Evolutionary conservation across 2,797 vertebrate species (phyloP).

Genomic region (Protonibea diacanthus): DNA sequence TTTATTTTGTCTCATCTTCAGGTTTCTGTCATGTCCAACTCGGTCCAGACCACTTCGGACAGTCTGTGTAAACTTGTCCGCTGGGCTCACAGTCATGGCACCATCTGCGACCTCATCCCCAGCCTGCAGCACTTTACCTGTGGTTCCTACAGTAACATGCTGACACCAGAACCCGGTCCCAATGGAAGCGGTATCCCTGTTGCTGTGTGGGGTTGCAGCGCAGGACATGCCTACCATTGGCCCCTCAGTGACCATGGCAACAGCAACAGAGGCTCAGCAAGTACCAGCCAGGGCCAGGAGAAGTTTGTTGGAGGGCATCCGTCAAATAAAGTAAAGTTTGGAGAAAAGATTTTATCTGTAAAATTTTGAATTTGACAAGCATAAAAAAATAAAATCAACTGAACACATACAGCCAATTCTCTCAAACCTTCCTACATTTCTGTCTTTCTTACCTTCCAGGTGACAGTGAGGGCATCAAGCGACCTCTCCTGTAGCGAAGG

Average conservation of each 20-base stretch:
- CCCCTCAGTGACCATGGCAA: constrained; percentile 76
- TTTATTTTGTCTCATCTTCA: neutral
- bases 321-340: constrained; percentile 43
- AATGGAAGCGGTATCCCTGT: constrained; percentile 58
- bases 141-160: constrained; percentile 70
- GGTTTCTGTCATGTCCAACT: constrained; percentile 33
- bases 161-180: constrained; percentile 1
- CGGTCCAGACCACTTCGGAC: constrained; percentile 82
- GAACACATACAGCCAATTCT: neutral
- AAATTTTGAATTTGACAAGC: too few species aligned
- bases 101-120: constrained; percentile 94
- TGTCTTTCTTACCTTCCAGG: constrained; percentile 45
- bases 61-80: constrained; percentile 92
- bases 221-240: constrained; percentile 94
- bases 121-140: constrained; percentile 89
- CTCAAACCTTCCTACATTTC: neutral
- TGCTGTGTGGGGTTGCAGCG: constrained; percentile 91
- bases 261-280: neutral
- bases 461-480: constrained; percentile 86
- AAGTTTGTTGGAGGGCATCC: constrained; percentile 23
- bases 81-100: constrained; percentile 96
- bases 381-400: too few species aligned
- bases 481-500: constrained; percentile 92
- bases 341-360: too few species aligned
- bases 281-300: constrained; percentile 32